Percentiles rank a stretch among this genome's conserved stretches.
Conservation (phyloP, 2,888 invertebrate species). For the Agrilus cyanescens region DNA sequence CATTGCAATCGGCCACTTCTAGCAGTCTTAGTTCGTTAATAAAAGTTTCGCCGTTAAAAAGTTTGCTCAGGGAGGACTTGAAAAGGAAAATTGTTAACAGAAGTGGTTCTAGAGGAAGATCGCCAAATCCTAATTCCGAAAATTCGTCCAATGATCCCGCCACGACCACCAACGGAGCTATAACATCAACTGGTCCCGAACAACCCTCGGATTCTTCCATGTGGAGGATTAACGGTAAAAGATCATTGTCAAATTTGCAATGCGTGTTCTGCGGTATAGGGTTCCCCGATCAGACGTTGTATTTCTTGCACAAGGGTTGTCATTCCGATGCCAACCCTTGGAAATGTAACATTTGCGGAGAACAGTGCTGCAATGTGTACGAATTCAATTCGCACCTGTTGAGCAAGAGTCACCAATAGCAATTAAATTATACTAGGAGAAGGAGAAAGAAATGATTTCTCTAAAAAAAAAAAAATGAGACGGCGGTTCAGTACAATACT, state of each 20-base stretch:
- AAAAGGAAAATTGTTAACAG: conserved; percentile 67
- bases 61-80: conserved; percentile 70
- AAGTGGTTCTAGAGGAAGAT: conserved; percentile 38
- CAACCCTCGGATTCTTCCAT: conserved; percentile 36
- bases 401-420: conserved; percentile 75
- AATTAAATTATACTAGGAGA: too few species aligned
- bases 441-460: too few species aligned
- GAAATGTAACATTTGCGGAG: conserved; percentile 96
- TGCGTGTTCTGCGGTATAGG: conserved; percentile 89
- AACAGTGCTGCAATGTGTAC: conserved; percentile 88
- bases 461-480: too few species aligned
- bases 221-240: conserved; percentile 34
- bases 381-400: conserved; percentile 94
- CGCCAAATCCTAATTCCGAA: conserved; percentile 34
- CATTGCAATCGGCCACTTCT: conserved; percentile 45
- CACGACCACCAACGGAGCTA: conserved; percentile 47
- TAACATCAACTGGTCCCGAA: conserved; percentile 62
- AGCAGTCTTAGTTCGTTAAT: conserved; percentile 66
- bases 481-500: too few species aligned
- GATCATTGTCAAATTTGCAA: conserved; percentile 49
- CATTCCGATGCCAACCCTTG: conserved; percentile 95
- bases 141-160: conserved; percentile 38
- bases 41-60: conserved; percentile 76
- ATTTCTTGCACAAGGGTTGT: conserved; percentile 95
- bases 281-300: conserved; percentile 91